Percentiles rank a stretch among this genome's conserved stretches.
Evolutionary conservation across 92 coral and sea anemone genomes (phyloP).

Genomic region (Montipora capitata): DNA sequence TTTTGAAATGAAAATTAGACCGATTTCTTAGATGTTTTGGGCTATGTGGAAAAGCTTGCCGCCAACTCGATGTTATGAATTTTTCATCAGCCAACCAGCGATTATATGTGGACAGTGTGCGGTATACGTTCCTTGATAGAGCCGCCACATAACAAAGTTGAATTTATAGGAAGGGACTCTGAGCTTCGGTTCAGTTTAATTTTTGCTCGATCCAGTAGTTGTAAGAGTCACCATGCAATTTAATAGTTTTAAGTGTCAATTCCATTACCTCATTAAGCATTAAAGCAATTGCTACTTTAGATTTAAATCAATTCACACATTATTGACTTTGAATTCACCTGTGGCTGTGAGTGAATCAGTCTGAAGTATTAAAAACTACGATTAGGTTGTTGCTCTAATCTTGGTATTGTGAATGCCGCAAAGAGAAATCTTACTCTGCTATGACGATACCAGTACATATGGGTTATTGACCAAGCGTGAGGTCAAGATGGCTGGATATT

Average conservation of each 20-base stretch:
- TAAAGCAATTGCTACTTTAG: background rate
- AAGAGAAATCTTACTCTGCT: no score
- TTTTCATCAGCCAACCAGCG: conserved; percentile 48
- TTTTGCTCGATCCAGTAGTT: background rate
- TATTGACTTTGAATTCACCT: background rate
- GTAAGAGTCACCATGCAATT: background rate
- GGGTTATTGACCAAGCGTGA: no score
- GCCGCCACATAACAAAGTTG: conserved; percentile 31
- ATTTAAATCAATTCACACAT: background rate
- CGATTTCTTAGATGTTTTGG: conserved; percentile 60
- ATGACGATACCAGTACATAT: no score
- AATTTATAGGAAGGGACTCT: background rate
- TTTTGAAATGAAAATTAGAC: conserved; percentile 69
- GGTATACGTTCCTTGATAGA: conserved; percentile 9
- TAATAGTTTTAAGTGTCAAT: background rate
- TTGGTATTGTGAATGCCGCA: no score
- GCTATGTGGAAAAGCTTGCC: conserved; percentile 67
- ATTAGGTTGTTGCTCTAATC: background rate
- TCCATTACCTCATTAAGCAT: conserved; percentile 9
- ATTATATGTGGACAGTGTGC: conserved; percentile 17
- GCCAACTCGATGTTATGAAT: conserved; percentile 44
- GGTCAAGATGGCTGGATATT: no score
- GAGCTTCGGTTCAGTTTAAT: background rate
- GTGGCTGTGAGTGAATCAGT: background rate
- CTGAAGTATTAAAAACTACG: conserved; percentile 1